phyloP scores from a whole-genome alignment of 2,113 vertebrate genomes.

The Heptranchias perlo region DNA sequence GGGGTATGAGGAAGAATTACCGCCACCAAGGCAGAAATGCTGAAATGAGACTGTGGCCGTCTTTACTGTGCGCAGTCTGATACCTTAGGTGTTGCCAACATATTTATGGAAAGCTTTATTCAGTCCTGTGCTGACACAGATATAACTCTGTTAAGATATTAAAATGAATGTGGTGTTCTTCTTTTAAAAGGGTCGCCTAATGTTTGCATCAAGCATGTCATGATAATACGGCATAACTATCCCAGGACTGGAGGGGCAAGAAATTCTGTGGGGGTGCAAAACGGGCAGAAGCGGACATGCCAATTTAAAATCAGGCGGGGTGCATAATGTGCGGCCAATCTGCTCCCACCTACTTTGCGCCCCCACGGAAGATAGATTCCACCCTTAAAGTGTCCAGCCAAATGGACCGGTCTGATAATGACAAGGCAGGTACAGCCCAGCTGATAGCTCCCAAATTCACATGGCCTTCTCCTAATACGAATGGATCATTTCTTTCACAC shows the following conservation, averaged over 20 bases:
- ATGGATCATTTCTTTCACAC: no score
- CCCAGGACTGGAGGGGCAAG: background rate
- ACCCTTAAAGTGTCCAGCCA: no score
- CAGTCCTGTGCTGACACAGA: no score
- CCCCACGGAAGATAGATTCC: background rate
- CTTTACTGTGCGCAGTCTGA: no score
- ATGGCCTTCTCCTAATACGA: no score
- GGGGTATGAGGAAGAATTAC: background rate
- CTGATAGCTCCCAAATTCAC: no score
- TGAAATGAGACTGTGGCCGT: no score
- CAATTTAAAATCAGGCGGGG: background rate
- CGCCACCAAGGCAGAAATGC: background rate
- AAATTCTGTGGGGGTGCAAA: background rate
- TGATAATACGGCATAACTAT: background rate
- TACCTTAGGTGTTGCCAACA: background rate
- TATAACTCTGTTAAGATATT: no score
- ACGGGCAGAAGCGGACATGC: background rate
- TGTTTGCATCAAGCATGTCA: background rate
- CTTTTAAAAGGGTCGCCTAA: background rate
- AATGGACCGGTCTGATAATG: no score
- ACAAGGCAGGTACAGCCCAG: no score
- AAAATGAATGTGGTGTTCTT: no score
- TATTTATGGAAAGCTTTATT: no score
- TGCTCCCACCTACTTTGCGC: background rate
- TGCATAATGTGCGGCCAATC: background rate